phyloP scores from a whole-genome alignment of 2,797 vertebrate genomes.

The Cygnus olor region DNA sequence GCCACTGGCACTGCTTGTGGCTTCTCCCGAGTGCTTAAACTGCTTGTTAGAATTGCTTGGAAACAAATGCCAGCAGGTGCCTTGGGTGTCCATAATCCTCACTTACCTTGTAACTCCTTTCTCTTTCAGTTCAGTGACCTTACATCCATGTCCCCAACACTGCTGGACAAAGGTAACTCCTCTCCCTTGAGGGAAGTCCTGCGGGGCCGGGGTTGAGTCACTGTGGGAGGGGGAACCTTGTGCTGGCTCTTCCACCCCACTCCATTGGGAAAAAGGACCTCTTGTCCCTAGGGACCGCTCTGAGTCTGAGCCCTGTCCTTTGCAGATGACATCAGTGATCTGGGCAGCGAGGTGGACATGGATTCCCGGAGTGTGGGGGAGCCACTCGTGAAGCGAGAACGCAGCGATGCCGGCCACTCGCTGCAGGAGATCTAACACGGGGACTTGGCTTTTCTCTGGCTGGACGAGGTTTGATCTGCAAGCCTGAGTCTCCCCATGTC shows the following conservation, averaged over 20 bases:
- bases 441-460: neutral
- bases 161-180: slow-evolving; percentile 91
- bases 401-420: slow-evolving; percentile 88
- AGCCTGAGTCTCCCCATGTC: neutral
- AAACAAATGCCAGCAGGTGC: neutral
- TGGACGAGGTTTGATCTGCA: neutral
- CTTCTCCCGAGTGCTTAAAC: neutral
- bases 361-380: slow-evolving; percentile 79
- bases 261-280: neutral
- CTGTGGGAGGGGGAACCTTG: accelerated
- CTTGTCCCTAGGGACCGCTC: neutral
- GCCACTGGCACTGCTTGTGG: neutral
- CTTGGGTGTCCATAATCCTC: neutral
- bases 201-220: neutral
- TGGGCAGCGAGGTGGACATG: slow-evolving; percentile 81
- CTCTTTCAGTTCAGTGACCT: slow-evolving; percentile 92
- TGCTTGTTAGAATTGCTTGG: neutral
- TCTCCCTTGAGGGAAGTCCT: neutral
- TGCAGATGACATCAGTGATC: slow-evolving; percentile 88
- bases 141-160: slow-evolving; percentile 88
- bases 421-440: slow-evolving; percentile 88
- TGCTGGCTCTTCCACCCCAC: neutral
- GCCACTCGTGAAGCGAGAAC: slow-evolving; percentile 92
- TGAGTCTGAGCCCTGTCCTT: slow-evolving; percentile 7
- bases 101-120: neutral